phyloP scores from a whole-genome alignment of 2,113 vertebrate genomes.

The Ctenomys sociabilis region DNA sequence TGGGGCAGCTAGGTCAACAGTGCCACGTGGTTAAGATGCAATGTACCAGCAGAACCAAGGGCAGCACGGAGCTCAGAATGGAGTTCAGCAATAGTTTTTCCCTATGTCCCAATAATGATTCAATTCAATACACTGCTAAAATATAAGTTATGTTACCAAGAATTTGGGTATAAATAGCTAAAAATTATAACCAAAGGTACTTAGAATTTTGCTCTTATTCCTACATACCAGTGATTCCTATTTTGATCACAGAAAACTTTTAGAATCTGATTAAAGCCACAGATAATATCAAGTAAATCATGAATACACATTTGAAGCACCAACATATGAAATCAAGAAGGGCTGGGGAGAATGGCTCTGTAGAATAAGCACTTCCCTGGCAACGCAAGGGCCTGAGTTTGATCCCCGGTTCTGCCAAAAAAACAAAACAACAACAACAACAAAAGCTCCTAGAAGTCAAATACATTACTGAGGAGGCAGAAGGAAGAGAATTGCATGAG shows the following conservation, averaged over 20 bases:
- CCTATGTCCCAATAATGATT: conserved; percentile 62
- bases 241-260: background rate
- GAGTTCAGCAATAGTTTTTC: background rate
- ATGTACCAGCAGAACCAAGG: background rate
- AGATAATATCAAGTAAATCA: background rate
- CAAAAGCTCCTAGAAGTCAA: background rate
- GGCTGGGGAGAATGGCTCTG: too few species aligned
- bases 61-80: background rate
- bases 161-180: conserved; percentile 53
- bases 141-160: conserved; percentile 41
- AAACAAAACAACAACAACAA: too few species aligned
- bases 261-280: conserved; percentile 43
- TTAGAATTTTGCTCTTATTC: conserved; percentile 61
- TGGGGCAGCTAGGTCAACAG: conserved; percentile 59
- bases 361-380: too few species aligned
- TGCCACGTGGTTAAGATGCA: background rate
- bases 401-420: too few species aligned
- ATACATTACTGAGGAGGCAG: too few species aligned
- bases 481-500: background rate
- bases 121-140: conserved; percentile 45
- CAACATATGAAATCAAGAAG: background rate
- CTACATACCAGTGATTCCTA: conserved; percentile 1
- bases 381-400: too few species aligned
- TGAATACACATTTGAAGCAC: background rate
- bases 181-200: conserved; percentile 34